phyloP scores from a whole-genome alignment of 2,888 invertebrate genomes.

The Nebria brevicollis region DNA sequence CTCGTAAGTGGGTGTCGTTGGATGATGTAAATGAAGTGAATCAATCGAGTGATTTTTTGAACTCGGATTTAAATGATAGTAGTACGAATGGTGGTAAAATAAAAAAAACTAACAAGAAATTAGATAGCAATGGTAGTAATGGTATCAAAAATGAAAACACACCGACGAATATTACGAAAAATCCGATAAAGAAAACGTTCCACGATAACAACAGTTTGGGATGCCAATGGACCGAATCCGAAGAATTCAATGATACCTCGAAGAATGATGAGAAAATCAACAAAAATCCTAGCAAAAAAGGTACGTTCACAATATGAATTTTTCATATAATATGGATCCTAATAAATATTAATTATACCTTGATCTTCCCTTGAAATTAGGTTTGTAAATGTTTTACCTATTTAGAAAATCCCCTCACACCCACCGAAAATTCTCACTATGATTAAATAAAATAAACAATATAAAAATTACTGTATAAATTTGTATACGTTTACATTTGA shows the following conservation, averaged over 20 bases:
- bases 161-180: constrained; percentile 54
- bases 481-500: not conserved
- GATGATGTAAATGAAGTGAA: constrained; percentile 64
- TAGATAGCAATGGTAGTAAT: constrained; percentile 53
- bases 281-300: constrained; percentile 47
- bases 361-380: too few relatives aligned
- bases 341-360: not conserved
- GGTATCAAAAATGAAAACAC: constrained; percentile 56
- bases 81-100: constrained; percentile 66
- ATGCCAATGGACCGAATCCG: constrained; percentile 48
- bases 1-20: constrained; percentile 71
- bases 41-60: constrained; percentile 60
- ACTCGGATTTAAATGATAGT: constrained; percentile 58
- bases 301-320: constrained; percentile 26
- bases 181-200: constrained; percentile 57
- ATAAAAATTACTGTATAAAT: not conserved
- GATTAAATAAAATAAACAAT: not conserved
- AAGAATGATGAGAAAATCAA: constrained; percentile 40
- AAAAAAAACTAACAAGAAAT: constrained; percentile 63
- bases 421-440: not conserved
- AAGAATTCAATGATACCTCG: constrained; percentile 19
- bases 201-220: constrained; percentile 55
- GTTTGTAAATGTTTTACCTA: too few relatives aligned
- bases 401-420: too few relatives aligned
- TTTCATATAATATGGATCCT: not conserved